Evolutionary conservation across 2,797 vertebrate genomes (phyloP).

Genomic region (Rhincodon typus): DNA sequence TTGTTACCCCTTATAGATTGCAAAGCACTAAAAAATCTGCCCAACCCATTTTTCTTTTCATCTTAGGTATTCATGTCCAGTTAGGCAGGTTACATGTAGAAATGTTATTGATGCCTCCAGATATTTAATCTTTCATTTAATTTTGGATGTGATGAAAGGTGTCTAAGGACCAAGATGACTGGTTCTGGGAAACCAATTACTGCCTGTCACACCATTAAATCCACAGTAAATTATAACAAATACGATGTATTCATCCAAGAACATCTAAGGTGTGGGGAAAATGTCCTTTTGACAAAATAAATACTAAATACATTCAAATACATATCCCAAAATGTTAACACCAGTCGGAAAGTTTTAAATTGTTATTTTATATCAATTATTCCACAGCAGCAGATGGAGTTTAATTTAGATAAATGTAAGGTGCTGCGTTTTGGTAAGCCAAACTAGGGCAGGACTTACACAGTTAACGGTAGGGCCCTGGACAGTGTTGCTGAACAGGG

Average conservation of each 20-base stretch:
- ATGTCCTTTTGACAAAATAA: not conserved
- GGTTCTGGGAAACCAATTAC: conserved; percentile 10
- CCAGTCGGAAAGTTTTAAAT: not conserved
- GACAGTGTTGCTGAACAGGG: too few relatives aligned
- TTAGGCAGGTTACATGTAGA: conserved; percentile 3
- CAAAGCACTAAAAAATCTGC: not conserved
- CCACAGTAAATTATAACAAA: not conserved
- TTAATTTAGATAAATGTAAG: too few relatives aligned
- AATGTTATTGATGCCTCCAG: conserved; percentile 27
- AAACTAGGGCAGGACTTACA: too few relatives aligned
- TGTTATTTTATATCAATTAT: not conserved
- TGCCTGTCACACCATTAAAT: conserved; percentile 25
- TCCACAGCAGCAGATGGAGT: too few relatives aligned
- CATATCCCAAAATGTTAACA: not conserved
- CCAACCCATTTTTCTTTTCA: conserved; percentile 11
- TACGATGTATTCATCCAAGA: too few relatives aligned
- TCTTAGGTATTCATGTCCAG: conserved; percentile 24
- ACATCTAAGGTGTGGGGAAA: not conserved
- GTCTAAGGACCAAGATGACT: not conserved
- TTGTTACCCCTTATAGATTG: not conserved
- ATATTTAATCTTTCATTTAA: conserved; percentile 28
- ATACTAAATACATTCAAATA: not conserved
- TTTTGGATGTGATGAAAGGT: conserved; percentile 13
- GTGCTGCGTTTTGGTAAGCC: too few relatives aligned
- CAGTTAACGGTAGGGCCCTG: too few relatives aligned